Evolutionary conservation across 2,797 vertebrate genomes (phyloP).

Genomic region (Cottoperca gobio): DNA sequence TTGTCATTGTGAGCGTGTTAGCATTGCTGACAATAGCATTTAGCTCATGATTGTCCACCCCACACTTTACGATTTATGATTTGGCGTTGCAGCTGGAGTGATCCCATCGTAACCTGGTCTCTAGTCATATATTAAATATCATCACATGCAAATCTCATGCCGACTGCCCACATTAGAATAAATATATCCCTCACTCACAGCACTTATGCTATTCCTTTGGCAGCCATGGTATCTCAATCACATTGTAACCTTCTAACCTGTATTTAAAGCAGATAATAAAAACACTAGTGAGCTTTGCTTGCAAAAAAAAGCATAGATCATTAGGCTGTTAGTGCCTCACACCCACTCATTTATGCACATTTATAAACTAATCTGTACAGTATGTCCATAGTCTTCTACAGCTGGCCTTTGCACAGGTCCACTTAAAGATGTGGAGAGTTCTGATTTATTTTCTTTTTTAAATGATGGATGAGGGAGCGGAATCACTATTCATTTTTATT

Average conservation of each 20-base stretch:
- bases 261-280: not conserved
- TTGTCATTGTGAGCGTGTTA: not conserved
- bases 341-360: conserved; percentile 38
- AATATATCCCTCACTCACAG: conserved; percentile 13
- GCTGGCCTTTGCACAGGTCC: conserved; percentile 25
- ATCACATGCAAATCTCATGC: not conserved
- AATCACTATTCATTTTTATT: conserved; percentile 15
- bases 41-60: no score
- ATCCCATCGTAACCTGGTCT: not conserved
- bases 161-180: conserved; percentile 21
- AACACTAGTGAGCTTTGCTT: conserved; percentile 14
- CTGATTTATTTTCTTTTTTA: conserved; percentile 3
- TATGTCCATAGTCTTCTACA: conserved; percentile 4
- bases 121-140: conserved; percentile 12
- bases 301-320: conserved; percentile 16
- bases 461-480: conserved; percentile 8
- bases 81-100: not conserved
- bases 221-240: conserved; percentile 14
- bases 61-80: not conserved
- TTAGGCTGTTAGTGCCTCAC: conserved; percentile 18
- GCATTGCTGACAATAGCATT: not conserved
- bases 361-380: conserved; percentile 28
- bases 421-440: conserved; percentile 18
- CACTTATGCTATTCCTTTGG: conserved; percentile 14
- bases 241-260: not conserved